Conservation (phyloP, 2,797 vertebrate species). For the Lithobates sylvaticus region DNA sequence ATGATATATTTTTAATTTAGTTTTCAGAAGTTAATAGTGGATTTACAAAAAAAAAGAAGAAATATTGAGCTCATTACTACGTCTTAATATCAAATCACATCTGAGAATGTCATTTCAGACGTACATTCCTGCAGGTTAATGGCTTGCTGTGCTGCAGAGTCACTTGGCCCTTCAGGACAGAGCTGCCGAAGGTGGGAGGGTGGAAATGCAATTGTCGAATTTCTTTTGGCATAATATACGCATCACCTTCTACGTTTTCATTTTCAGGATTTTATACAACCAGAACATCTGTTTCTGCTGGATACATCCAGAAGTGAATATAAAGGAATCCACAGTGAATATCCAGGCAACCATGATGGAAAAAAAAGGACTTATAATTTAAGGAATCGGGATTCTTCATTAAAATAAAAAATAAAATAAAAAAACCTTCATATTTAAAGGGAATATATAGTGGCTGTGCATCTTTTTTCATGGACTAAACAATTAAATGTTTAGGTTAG, state of each 20-base stretch:
- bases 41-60: too few species aligned
- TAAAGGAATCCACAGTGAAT: too few species aligned
- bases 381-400: too few species aligned
- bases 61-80: neutral
- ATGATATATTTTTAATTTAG: too few species aligned
- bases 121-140: neutral
- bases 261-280: neutral
- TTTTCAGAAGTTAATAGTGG: too few species aligned
- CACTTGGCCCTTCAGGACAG: neutral
- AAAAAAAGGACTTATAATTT: too few species aligned
- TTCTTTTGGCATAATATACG: neutral
- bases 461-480: too few species aligned
- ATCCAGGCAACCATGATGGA: too few species aligned
- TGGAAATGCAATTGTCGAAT: neutral
- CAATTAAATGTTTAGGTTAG: too few species aligned
- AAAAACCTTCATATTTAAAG: too few species aligned
- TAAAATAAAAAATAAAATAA: too few species aligned
- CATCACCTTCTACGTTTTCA: neutral
- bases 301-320: neutral
- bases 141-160: neutral
- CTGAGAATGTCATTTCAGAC: neutral
- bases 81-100: neutral
- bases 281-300: neutral
- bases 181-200: neutral
- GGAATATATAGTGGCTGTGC: too few species aligned